Base-by-base conservation (phyloP, 2,797 vertebrate species). In the Macropodus opercularis region DNA sequence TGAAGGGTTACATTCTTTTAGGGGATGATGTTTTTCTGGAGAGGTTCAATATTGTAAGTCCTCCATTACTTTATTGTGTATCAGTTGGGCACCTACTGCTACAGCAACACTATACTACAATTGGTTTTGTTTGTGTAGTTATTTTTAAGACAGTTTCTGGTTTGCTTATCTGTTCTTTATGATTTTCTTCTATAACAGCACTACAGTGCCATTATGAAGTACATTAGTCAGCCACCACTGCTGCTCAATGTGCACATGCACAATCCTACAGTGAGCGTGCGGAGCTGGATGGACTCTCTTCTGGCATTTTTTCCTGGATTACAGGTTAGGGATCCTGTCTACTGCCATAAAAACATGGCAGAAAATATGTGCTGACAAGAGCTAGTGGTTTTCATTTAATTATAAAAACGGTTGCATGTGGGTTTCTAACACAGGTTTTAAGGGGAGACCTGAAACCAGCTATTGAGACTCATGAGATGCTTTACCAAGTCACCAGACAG, bases 201-300 rank as follows among this genome's bases (percentile, higher is more conserved):
- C 87, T 94, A 94, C 84, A 92, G 82, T 82, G 93, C 93, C 84
- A 94, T 94, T 61, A 94, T 94, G 93, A 94, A 94, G 77, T 94
- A 94, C 81, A 94, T 94, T 76, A 94, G 93, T 78, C 93, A 94
- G 72, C 93, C 93, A 12, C 93, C 93, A 22, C 78, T 94, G 72
- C 89, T 94, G 75, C 91, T 94, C 44, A 94, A 90, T n/a, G 93
- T 94, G 8, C 93, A 94, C 83, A 94, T 94, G 93, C 93, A 94
- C 90, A 94, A 94, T 79, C 93, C 93, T 64, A 94, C 93, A 3
- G 90, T 94, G 74, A 94, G 85, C 6, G 91, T 91, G 32, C 92
- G 92, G 63, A 91, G 91, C 88, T 94, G 93, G 93, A 94, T 94
- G 93, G 93, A 94, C 72, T 94, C 93, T 2, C 90, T 94, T 8